Conservation (phyloP, 1,140 invertebrate species). For the Aphelinus atriplicis region DNA sequence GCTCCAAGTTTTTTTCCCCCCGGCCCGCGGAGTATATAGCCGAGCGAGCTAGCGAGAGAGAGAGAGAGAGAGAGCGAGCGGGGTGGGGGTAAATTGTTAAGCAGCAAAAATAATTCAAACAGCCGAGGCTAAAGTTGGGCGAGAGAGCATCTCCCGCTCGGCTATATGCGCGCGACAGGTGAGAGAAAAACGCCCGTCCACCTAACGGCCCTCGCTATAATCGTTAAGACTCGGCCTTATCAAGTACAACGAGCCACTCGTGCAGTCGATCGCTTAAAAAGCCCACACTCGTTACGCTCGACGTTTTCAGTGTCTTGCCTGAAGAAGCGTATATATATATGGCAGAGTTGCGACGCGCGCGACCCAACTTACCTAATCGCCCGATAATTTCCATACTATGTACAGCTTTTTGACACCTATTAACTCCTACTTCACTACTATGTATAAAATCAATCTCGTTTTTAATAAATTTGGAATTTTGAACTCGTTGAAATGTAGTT, state of each 20-base stretch:
- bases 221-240: slow-evolving; percentile 33
- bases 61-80: not conserved
- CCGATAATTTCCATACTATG: too few relatives aligned
- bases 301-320: slow-evolving; percentile 16
- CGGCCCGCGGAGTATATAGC: too few relatives aligned
- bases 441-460: too few relatives aligned
- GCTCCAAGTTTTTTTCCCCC: too few relatives aligned
- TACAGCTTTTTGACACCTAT: too few relatives aligned
- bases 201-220: slow-evolving; percentile 13
- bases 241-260: slow-evolving; percentile 31
- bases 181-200: not conserved
- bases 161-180: not conserved
- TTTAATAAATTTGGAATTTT: too few relatives aligned
- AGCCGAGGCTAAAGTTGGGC: not conserved
- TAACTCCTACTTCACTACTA: too few relatives aligned
- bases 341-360: not conserved
- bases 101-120: slow-evolving; percentile 6
- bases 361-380: too few relatives aligned
- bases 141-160: too few relatives aligned
- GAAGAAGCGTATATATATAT: not conserved
- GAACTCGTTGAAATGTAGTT: too few relatives aligned
- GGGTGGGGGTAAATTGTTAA: not conserved
- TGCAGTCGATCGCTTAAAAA: not conserved
- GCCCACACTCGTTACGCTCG: slow-evolving; percentile 3
- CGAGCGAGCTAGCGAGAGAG: not conserved